Base-by-base conservation (phyloP, 2,888 invertebrate genomes). In the Caenorhabditis uteleia region DNA sequence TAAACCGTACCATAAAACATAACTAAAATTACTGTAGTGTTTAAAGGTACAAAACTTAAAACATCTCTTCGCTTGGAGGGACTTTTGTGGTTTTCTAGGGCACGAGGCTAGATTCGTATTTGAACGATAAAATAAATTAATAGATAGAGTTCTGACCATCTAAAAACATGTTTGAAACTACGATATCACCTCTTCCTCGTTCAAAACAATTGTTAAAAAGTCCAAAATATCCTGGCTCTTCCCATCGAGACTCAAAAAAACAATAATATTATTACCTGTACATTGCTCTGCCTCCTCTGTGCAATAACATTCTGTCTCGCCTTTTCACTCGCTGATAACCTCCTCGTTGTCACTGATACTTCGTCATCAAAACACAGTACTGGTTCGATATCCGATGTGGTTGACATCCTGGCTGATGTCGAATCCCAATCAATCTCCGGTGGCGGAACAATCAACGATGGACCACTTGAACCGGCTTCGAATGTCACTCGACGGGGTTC, bases 221-320 rank as follows among this genome's bases (percentile, higher is more conserved):
- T 33, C 12, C 12, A 14, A 44, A 25, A 44, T 18, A n/a, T n/a
- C n/a, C n/a, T n/a, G n/a, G n/a, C n/a, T n/a, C n/a, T n/a, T n/a
- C 12, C 27, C 2, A 20, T 18, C 20, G 12, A 74, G 45, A 36
- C 69, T 40, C 48, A 54, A 25, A n/a, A 39, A 14, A 10, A 48
- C 27, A 33, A 34, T 25, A n/a, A 6, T 16, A 3, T 12, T 21
- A 29, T 25, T 18, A 70, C 73, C 73, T 75, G 75, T n/a, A 75
- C 71, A 53, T 74, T 75, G 44, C 69, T 70, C 39, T 72, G 74
- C 14, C 75, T 47, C n/a, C 75, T 46, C 39, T 74, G 75, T 3
- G 73, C 74, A 27, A 75, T 56, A 29, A 65, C 57, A 54, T 58
- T 70, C 36, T 68, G 72, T 2, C 71, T 53, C 0, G 68, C 68